These are phyloP conservation scores for Sminthurides aquaticus DNA, from an alignment of 2,888 invertebrate genomes.

Conservation along the genomic window DNA sequence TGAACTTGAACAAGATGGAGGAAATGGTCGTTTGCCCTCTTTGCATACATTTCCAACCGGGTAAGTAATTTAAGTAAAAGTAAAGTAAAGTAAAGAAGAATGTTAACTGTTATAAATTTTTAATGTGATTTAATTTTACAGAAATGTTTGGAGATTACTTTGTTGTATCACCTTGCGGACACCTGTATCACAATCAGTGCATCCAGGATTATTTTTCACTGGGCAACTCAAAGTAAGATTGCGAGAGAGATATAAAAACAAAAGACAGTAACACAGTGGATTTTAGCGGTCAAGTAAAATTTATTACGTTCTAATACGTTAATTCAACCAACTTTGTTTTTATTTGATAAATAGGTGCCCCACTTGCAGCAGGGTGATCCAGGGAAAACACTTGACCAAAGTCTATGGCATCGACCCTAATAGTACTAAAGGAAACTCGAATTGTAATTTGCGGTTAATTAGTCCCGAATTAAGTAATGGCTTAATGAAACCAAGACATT, in stretches of 20 bases:
- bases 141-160: constrained; percentile 41
- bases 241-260: constrained; percentile 14
- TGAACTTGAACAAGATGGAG: constrained; percentile 17
- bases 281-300: not conserved
- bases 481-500: too few relatives aligned
- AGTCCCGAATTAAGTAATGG: too few relatives aligned
- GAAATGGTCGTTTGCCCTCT: constrained; percentile 30
- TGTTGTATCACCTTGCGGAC: constrained; percentile 37
- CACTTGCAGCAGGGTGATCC: constrained; percentile 31
- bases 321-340: not conserved
- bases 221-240: constrained; percentile 9
- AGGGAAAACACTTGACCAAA: constrained; percentile 30
- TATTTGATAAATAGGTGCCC: constrained; percentile 30
- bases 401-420: constrained; percentile 39
- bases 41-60: constrained; percentile 40
- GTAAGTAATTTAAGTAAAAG: constrained; percentile 21
- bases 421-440: too few relatives aligned
- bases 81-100: too few relatives aligned
- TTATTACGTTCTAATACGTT: not conserved
- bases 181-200: constrained; percentile 33
- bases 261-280: not conserved
- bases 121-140: constrained; percentile 12
- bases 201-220: constrained; percentile 17
- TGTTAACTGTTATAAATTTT: too few relatives aligned
- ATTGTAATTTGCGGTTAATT: too few relatives aligned